Base-by-base conservation (phyloP, 1,140 invertebrate species). In the Thaumetopoea pityocampa region DNA sequence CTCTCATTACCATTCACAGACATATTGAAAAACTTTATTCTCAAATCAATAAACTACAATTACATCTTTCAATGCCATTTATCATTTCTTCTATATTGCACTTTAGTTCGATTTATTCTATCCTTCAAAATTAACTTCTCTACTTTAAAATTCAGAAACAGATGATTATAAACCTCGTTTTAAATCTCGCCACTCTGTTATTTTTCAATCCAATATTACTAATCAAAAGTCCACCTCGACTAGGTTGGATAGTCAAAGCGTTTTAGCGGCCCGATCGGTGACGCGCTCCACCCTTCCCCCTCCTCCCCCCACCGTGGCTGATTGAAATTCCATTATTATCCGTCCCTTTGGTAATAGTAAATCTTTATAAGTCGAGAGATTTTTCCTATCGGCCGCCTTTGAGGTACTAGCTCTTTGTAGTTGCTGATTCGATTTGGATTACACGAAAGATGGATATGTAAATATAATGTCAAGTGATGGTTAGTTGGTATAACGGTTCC, bases 261-360 rank as follows among this genome's bases (percentile, higher is more conserved):
- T 41, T 41, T 41, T 41, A 41, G 37, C 37, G 9, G 32, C 19
- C 33, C 41, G 30, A 45, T 38, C 46, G 33, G 23, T 18, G 40
- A 46, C 41, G 8, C 37, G 8, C 9, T 0, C 34, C 8, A 3
- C 34, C 15, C 26, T 7, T 9, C 6, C 10, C 27, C n/a, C 26
- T 8, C 7, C 6, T 2, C 10, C 12, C 26, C 7, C 32, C 32
- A 26, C 42, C 58, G 47, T 50, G 45, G 45, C 69, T 79, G 69
- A 79, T 79, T 79, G 74, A 79, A 76, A 79, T 76, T 76, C 71
- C 67, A 79, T 79, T 78, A 79, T 73, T 67, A 78, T 64, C 50
- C 53, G 50, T 44, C 69, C 65, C 68, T 59, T 43, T 49, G 52
- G 56, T 47, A 47, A 45, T 58, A 45, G 50, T 50, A 38, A 58